phyloP scores from a whole-genome alignment of 2,113 vertebrate genomes.

The Labrus mixtus region DNA sequence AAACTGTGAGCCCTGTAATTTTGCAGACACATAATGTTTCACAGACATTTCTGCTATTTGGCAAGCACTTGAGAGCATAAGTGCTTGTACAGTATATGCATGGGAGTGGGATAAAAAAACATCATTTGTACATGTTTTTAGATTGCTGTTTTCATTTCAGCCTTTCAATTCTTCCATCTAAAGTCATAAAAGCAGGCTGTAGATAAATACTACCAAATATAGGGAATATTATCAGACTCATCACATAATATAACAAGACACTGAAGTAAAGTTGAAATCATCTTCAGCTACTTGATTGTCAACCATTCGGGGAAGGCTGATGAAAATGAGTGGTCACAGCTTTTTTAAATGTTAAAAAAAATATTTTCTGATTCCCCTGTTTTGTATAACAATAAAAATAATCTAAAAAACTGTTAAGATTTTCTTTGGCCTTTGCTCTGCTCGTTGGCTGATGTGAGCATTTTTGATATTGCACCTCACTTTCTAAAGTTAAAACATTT shows the following conservation, averaged over 20 bases:
- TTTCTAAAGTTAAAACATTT: too few relatives aligned
- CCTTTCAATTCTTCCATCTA: not conserved
- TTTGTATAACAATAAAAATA: too few relatives aligned
- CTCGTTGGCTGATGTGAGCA: not conserved
- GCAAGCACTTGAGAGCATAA: constrained; percentile 11
- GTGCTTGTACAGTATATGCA: constrained; percentile 11
- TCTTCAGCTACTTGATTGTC: not conserved
- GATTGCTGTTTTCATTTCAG: not conserved
- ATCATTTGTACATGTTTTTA: not conserved
- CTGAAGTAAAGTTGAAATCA: not conserved
- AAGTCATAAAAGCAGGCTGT: not conserved
- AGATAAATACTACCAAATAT: not conserved
- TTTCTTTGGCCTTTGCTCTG: not conserved
- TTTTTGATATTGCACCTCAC: not conserved
- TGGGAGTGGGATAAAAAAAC: not conserved
- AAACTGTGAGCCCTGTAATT: constrained; percentile 34
- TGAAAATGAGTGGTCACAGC: not conserved
- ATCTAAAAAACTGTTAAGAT: too few relatives aligned
- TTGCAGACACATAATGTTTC: constrained; percentile 13
- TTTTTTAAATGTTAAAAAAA: not conserved
- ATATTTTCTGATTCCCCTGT: not conserved
- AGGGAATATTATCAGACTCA: not conserved
- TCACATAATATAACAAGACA: not conserved
- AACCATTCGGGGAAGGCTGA: too few relatives aligned
- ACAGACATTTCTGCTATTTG: constrained; percentile 6